A percentile compares a stretch with the other conserved stretches of the same genome.
phyloP scores from a whole-genome alignment of 2,113 vertebrate species.

The Scalopus aquaticus region DNA sequence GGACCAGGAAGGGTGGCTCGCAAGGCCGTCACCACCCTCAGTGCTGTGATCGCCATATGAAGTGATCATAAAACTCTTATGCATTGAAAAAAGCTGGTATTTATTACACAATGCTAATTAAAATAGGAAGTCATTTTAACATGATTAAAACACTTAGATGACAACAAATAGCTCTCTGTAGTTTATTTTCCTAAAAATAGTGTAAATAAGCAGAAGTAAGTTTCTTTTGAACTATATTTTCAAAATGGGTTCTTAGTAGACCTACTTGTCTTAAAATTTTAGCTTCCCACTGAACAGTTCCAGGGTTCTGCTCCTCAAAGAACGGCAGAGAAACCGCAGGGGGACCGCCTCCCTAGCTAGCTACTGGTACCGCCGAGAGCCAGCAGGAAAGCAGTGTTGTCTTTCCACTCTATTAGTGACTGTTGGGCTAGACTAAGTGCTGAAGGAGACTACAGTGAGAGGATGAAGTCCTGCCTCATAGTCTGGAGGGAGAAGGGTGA shows the following conservation, averaged over 20 bases:
- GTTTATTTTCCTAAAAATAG: not conserved
- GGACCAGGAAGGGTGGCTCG: not conserved
- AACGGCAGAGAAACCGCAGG: no score
- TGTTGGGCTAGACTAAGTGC: not conserved
- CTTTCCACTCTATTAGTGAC: not conserved
- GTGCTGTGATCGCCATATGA: not conserved
- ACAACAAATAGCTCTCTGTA: not conserved
- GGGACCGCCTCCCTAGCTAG: not conserved
- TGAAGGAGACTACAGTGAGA: not conserved
- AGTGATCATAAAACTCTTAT: not conserved
- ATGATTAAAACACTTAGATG: not conserved
- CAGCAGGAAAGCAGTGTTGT: not conserved
- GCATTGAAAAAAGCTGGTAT: not conserved
- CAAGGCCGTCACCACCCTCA: not conserved
- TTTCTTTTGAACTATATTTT: not conserved
- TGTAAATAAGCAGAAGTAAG: not conserved
- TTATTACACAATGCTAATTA: not conserved
- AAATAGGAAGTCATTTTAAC: not conserved
- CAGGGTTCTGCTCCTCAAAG: no score
- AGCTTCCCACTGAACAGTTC: not conserved
- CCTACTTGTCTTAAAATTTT: not conserved
- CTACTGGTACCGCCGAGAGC: not conserved
- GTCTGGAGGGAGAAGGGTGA: not conserved
- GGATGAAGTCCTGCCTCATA: not conserved
- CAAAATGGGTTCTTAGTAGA: not conserved